A percentile compares a stretch with the other conserved stretches of the same genome.
Evolutionary conservation across 2,113 vertebrate species (phyloP).

Genomic region (Brachyistius frenatus): DNA sequence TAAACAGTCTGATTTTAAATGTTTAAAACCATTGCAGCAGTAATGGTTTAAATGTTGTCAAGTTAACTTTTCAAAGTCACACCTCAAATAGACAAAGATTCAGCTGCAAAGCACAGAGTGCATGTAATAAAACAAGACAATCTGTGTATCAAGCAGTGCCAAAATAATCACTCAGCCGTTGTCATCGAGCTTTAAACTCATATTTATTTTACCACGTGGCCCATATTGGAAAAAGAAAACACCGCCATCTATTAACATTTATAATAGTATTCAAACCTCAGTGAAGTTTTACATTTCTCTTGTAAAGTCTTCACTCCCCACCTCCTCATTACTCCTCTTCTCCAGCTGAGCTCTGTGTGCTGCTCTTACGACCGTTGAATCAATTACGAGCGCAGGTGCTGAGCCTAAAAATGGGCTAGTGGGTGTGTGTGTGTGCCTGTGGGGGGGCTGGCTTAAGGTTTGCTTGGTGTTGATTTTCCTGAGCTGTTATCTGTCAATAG

Average conservation of each 20-base stretch:
- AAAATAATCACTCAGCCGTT: conserved; percentile 31
- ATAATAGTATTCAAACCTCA: conserved; percentile 53
- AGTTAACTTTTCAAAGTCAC: conserved; percentile 7
- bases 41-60: conserved; percentile 11
- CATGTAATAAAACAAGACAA: conserved; percentile 1
- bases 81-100: conserved; percentile 1
- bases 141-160: conserved; percentile 4
- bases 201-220: conserved; percentile 45
- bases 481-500: conserved; percentile 26
- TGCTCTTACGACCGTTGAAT: conserved; percentile 57
- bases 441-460: conserved; percentile 29
- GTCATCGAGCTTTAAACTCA: not conserved
- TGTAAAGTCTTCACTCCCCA: conserved; percentile 24
- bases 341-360: conserved; percentile 45
- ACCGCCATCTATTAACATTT: conserved; percentile 52
- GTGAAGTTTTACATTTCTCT: conserved; percentile 47
- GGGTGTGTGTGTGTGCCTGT: conserved; percentile 5
- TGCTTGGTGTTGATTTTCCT: conserved; percentile 46
- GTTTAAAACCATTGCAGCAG: conserved; percentile 9
- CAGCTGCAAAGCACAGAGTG: not conserved
- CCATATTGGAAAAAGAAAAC: conserved; percentile 10
- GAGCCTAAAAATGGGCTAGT: conserved; percentile 36
- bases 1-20: not conserved
- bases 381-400: conserved; percentile 67
- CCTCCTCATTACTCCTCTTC: conserved; percentile 28